Evolutionary conservation across 35 echinoderm and acorn worm species (phyloP), one percentile per base, ranked within the genome.

Genomic region (Chiridota heheva): DNA sequence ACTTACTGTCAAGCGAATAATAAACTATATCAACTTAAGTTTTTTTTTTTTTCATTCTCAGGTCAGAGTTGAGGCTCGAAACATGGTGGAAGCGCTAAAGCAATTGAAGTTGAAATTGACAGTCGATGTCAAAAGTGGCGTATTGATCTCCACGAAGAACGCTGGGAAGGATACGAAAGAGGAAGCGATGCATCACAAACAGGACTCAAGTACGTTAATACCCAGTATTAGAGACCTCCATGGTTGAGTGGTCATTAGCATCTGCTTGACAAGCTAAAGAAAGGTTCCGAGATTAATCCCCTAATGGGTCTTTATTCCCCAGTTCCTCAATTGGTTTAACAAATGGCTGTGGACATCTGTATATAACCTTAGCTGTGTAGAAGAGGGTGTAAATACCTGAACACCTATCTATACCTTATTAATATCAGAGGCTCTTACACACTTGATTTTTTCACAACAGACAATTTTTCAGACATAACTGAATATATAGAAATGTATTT

Each of bases 71-170:
- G 87, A 98, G 70, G 95, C 83, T 40, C 69, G 90, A 24, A 95
- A 86, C 12, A 74, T 95, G 10, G 80, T 95, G 29, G 80, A 81
- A 40, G 87, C 92, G 24, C 36, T 96, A 49, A 98, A 86, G 44
- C 82, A 86, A 36, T 79, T 72, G 28, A 91, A 91, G 57, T 81
- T 98, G 72, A 98, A 98, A 61, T 76, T 98, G 49, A 98, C 85
- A 17, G 85, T 98, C 36, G 89, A 98, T 40, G 47, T 91, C 6
- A 36, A 84, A 26, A 66, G 79, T n/a, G 95, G 89, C 63, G 56
- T 73, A 36, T 63, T 98, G 38, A 77, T 70, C 17, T 70, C 92
- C 13, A 60, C 60, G 28, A 96, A 90, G 30, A 57, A 66, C 2
- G 36, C 53, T 7, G 79, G 58, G 31, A 92, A 92, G 45, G 85